These are phyloP conservation scores for Andricus quercusramuli DNA, from an alignment of 2,888 invertebrate genomes.

Conservation along the genomic window DNA sequence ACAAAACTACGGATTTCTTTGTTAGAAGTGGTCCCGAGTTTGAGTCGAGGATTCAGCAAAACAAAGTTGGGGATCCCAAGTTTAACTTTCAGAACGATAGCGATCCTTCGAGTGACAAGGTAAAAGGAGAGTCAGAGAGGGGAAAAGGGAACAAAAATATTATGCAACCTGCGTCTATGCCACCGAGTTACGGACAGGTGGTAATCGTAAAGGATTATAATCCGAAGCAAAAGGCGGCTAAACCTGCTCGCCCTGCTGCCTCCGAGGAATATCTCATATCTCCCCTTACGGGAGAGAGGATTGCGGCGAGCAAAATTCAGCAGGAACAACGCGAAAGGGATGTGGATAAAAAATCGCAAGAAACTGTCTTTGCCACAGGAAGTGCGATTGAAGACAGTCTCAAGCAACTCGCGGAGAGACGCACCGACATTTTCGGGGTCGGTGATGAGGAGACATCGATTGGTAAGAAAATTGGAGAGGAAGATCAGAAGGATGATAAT, in stretches of 20 bases:
- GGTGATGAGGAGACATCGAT: constrained; percentile 99
- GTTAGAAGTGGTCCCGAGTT: constrained; percentile 99
- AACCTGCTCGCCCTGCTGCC: constrained; percentile 83
- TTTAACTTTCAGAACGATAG: constrained; percentile 98
- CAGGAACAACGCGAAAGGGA: constrained; percentile 98
- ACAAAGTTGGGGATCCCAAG: constrained; percentile 98
- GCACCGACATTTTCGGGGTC: constrained; percentile 99
- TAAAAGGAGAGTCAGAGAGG: constrained; percentile 74
- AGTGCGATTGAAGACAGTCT: constrained; percentile 96
- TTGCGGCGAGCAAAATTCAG: constrained; percentile 97
- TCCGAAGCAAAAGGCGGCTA: constrained; percentile 88
- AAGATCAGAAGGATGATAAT: constrained; percentile 92
- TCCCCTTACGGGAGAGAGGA: constrained; percentile 98
- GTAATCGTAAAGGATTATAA: constrained; percentile 97
- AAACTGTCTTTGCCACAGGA: constrained; percentile 88
- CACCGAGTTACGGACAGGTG: constrained; percentile 94
- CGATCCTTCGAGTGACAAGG: constrained; percentile 91
- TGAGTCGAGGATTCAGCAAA: constrained; percentile 97
- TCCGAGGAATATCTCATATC: constrained; percentile 96
- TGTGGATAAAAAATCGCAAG: constrained; percentile 94
- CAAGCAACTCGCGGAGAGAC: constrained; percentile 97
- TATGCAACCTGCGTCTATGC: constrained; percentile 85
- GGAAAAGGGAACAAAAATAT: constrained; percentile 76
- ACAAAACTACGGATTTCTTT: constrained; percentile 99
- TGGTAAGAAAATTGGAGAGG: constrained; percentile 98